A percentile compares a stretch with the other conserved stretches of the same genome.
Evolutionary conservation across 2,113 vertebrate genomes (phyloP).

Genomic region (Ctenomys sociabilis): DNA sequence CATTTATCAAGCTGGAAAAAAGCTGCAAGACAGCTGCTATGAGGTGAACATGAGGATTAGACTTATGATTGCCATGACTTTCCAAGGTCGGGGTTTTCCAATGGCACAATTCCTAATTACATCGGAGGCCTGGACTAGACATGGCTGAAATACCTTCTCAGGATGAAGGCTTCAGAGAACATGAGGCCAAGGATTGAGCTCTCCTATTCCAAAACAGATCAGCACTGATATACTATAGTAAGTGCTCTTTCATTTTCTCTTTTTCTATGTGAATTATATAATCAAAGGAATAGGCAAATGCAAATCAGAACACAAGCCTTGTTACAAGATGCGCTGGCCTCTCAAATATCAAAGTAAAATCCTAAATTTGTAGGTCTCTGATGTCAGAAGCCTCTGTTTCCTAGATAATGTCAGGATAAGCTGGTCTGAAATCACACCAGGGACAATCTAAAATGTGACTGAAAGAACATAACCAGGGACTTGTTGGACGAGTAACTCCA

Average conservation of each 20-base stretch:
- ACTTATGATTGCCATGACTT: constrained; percentile 5
- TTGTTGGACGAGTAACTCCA: not conserved
- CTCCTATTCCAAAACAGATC: not conserved
- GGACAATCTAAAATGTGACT: constrained; percentile 19
- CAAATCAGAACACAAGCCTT: not conserved
- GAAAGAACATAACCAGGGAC: not conserved
- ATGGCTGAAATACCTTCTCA: not conserved
- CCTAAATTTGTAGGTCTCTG: not conserved
- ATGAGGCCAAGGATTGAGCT: not conserved
- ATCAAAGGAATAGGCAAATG: constrained; percentile 41
- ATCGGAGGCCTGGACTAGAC: not conserved
- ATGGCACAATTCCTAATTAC: not conserved
- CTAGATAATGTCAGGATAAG: not conserved
- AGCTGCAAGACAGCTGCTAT: not conserved
- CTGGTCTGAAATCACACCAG: not conserved
- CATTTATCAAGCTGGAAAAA: not conserved
- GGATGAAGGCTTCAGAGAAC: constrained; percentile 14
- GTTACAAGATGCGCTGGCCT: not conserved
- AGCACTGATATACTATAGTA: not conserved
- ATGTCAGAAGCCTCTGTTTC: not conserved
- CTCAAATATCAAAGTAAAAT: constrained; percentile 20
- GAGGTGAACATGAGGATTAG: not conserved
- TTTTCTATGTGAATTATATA: constrained; percentile 7
- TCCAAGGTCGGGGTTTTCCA: not conserved
- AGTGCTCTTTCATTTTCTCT: not conserved